Percentiles rank a stretch among this genome's conserved stretches.
phyloP scores from a whole-genome alignment of 2,113 vertebrate species.

The Brachyhypopomus occidentalis region DNA sequence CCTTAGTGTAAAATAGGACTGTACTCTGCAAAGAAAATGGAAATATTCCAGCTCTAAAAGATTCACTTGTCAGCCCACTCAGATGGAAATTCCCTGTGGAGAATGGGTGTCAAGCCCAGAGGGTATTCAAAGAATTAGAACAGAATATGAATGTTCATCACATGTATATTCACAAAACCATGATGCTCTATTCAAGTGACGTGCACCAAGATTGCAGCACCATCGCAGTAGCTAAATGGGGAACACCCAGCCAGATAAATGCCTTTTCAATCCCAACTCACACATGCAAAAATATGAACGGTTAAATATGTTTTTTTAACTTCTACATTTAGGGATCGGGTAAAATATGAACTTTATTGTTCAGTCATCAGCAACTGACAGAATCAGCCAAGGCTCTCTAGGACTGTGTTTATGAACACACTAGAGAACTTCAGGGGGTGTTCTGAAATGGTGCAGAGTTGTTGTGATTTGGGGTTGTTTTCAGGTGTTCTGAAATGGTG shows the following conservation, averaged over 20 bases:
- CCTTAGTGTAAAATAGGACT: conserved; percentile 4
- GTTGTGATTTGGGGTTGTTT: too few species aligned
- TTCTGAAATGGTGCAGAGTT: too few species aligned
- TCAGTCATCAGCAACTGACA: too few species aligned
- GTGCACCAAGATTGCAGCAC: background rate
- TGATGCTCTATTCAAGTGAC: background rate
- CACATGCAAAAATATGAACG: background rate
- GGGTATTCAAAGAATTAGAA: background rate
- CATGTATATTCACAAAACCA: conserved; percentile 1
- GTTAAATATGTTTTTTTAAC: background rate
- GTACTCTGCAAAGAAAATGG: background rate
- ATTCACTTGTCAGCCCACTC: conserved; percentile 23
- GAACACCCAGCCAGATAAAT: background rate
- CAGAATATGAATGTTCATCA: conserved; percentile 20
- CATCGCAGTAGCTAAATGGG: background rate
- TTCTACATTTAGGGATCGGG: too few species aligned
- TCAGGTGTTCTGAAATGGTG: too few species aligned
- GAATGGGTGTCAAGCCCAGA: background rate
- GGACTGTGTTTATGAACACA: too few species aligned
- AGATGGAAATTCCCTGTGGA: conserved; percentile 18
- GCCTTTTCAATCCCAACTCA: background rate
- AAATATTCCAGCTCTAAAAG: conserved; percentile 14
- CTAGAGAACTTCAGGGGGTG: too few species aligned
- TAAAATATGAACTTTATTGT: background rate
- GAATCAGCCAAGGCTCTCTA: too few species aligned